phyloP scores from a whole-genome alignment of 2,797 vertebrate genomes.

The Galago senegalensis region DNA sequence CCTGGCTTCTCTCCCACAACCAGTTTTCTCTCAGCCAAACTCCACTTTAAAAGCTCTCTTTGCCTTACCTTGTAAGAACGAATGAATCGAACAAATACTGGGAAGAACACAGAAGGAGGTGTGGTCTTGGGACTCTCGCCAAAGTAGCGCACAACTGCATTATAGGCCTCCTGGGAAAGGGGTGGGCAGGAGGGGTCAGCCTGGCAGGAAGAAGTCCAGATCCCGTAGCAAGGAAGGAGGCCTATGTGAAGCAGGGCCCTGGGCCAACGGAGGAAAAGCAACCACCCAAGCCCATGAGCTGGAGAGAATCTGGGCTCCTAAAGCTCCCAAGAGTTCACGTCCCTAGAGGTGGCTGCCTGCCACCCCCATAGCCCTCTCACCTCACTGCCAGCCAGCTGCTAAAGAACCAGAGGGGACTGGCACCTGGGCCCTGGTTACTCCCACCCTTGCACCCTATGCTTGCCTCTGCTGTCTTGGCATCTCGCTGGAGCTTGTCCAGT shows the following conservation, averaged over 20 bases:
- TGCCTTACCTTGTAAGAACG: slow-evolving; percentile 96
- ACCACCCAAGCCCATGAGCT: neutral
- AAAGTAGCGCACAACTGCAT: slow-evolving; percentile 97
- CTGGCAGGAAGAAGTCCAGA: neutral
- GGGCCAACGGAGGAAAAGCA: neutral
- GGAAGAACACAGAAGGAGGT: slow-evolving; percentile 98
- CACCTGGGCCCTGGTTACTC: neutral
- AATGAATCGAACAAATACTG: slow-evolving; percentile 98
- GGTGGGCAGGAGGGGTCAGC: neutral
- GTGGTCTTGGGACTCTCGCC: slow-evolving; percentile 98
- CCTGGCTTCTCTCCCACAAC: neutral
- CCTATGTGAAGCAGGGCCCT: neutral
- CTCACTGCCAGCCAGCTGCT: neutral
- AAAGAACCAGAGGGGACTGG: neutral
- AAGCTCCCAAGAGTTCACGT: rapidly evolving
- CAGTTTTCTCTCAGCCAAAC: slow-evolving; percentile 13
- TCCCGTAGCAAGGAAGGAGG: neutral
- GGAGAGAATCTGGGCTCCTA: neutral
- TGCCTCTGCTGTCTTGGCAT: slow-evolving; percentile 96
- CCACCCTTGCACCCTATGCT: neutral
- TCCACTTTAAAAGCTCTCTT: neutral
- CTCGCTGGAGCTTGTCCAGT: slow-evolving; percentile 96
- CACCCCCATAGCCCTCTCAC: neutral
- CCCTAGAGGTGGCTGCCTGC: neutral
- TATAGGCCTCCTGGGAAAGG: slow-evolving; percentile 95